A percentile compares a stretch with the other conserved stretches of the same genome.
phyloP scores from a whole-genome alignment of 2,888 invertebrate species.

The Oscheius onirici region DNA sequence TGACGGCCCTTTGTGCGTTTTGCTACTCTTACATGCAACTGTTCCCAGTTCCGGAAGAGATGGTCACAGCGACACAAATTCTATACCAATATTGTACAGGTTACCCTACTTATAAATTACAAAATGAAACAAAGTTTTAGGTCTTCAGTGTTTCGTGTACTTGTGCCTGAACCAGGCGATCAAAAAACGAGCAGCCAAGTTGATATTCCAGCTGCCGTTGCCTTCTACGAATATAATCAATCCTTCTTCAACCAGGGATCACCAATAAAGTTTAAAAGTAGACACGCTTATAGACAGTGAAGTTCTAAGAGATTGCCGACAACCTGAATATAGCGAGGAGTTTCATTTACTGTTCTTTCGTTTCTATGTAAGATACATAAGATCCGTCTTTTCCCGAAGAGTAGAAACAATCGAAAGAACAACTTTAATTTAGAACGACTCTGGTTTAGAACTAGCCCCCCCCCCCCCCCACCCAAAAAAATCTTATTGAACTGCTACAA shows the following conservation, averaged over 20 bases:
- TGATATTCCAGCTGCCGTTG: conserved; percentile 10
- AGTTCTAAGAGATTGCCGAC: no score
- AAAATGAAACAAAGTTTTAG: neutral
- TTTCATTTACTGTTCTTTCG: no score
- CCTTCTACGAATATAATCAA: conserved; percentile 6
- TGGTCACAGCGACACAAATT: neutral
- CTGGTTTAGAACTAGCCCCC: no score
- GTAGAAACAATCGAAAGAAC: no score
- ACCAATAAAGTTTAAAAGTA: neutral
- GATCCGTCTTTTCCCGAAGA: no score
- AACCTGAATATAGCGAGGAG: no score
- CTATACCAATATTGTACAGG: conserved; percentile 20
- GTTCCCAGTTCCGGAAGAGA: conserved; percentile 1
- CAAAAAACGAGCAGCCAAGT: neutral
- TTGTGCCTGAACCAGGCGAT: conserved; percentile 13
- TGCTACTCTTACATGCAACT: conserved; percentile 14
- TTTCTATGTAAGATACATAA: no score
- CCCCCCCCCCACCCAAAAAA: no score
- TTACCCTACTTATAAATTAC: neutral
- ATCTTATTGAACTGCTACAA: no score
- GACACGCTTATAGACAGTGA: no score
- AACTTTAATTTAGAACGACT: no score
- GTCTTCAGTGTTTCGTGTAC: conserved; percentile 15
- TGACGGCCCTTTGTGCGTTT: conserved; percentile 15
- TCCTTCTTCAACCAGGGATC: neutral